Conservation (phyloP, 2,797 vertebrate genomes). For the Gallinago nigripennis region DNA sequence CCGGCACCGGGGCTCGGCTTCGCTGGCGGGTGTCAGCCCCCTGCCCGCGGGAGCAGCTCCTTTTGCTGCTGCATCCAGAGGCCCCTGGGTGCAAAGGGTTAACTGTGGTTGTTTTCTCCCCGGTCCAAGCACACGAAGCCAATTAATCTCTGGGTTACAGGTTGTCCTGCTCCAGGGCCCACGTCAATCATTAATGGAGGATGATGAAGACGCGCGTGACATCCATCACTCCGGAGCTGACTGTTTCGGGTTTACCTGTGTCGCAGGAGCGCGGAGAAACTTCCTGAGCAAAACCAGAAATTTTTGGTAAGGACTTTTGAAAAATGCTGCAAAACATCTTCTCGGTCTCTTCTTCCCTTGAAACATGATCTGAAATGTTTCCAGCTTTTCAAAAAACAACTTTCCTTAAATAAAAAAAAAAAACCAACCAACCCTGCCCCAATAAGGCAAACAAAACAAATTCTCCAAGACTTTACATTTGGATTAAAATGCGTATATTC, state of each 20-base stretch:
- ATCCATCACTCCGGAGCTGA: neutral
- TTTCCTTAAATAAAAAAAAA: neutral
- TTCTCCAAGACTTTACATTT: neutral
- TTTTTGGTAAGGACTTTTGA: neutral
- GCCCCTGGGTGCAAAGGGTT: neutral
- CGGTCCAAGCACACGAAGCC: neutral
- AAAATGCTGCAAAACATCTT: neutral
- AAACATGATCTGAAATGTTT: neutral
- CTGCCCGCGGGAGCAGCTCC: neutral
- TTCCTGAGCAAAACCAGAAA: neutral
- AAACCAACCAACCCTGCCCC: neutral
- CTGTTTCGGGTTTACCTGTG: neutral
- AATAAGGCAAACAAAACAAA: neutral
- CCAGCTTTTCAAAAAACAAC: neutral
- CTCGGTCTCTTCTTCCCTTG: neutral
- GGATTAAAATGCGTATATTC: neutral
- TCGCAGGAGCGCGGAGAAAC: neutral
- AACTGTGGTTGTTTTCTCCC: neutral
- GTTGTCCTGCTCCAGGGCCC: slow-evolving; percentile 12
- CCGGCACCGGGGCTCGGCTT: neutral
- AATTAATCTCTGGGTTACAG: slow-evolving; percentile 35
- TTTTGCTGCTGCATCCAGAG: neutral
- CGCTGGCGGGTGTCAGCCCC: neutral
- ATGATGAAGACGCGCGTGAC: neutral
- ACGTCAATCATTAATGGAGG: neutral